A percentile compares a stretch with the other conserved stretches of the same genome.
phyloP scores from a whole-genome alignment of 2,888 invertebrate species.

The Drosophila paracracens region DNA sequence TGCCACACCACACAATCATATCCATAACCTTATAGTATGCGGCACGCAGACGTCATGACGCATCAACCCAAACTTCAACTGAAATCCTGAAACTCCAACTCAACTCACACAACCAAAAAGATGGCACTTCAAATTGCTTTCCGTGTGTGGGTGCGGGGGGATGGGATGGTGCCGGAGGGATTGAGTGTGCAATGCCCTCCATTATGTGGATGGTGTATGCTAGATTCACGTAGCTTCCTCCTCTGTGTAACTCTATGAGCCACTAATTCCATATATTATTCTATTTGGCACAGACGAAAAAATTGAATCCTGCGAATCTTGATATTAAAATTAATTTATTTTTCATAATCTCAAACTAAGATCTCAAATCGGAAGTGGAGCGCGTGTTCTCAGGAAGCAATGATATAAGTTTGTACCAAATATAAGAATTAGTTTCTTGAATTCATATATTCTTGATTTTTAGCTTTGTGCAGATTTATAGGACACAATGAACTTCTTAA shows the following conservation, averaged over 20 bases:
- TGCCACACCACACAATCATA: slow-evolving; percentile 12
- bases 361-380: not conserved
- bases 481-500: not conserved
- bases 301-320: not conserved
- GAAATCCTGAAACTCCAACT: not conserved
- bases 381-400: not conserved
- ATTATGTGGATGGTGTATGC: slow-evolving; percentile 3
- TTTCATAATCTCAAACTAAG: not conserved
- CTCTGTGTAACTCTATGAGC: not conserved
- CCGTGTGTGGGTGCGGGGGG: not conserved
- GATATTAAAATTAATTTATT: not conserved
- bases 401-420: not conserved
- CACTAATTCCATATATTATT: not conserved
- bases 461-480: not conserved
- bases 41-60: slow-evolving; percentile 59
- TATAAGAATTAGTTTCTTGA: not conserved
- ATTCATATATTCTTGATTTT: not conserved
- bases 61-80: slow-evolving; percentile 39
- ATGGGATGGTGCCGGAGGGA: no score
- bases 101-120: slow-evolving; percentile 10
- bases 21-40: slow-evolving; percentile 14
- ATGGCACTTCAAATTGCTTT: slow-evolving; percentile 54
- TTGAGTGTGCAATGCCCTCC: not conserved
- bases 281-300: not conserved
- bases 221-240: not conserved